A percentile compares a stretch with the other conserved stretches of the same genome.
Conservation (phyloP, 2,797 vertebrate species). For the Manis crassicaudata region DNA sequence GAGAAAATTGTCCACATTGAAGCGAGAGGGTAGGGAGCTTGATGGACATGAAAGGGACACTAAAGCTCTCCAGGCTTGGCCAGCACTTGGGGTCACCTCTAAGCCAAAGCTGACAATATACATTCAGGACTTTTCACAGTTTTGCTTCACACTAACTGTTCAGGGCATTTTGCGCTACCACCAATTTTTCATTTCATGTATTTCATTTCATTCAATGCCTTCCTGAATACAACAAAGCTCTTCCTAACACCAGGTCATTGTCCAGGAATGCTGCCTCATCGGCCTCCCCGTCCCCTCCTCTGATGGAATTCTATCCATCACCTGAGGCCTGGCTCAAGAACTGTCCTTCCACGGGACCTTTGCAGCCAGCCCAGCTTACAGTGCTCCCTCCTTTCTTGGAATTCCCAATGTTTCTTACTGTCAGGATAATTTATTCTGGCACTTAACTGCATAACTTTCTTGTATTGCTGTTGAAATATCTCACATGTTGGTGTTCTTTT, state of each 20-base stretch:
- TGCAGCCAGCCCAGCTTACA: neutral
- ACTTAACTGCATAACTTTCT: neutral
- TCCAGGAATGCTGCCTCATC: neutral
- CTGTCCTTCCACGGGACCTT: neutral
- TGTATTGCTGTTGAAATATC: constrained; percentile 6
- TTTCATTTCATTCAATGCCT: neutral
- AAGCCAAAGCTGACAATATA: neutral
- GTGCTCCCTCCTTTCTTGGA: neutral
- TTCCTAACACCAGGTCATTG: neutral
- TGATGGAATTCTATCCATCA: neutral
- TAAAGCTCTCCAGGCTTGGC: neutral
- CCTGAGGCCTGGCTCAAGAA: neutral
- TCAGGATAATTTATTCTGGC: constrained; percentile 13
- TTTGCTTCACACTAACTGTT: neutral
- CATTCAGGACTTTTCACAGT: neutral
- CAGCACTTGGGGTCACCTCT: neutral
- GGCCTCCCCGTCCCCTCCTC: neutral
- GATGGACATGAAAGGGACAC: neutral
- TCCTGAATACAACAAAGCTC: neutral
- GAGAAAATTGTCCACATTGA: neutral
- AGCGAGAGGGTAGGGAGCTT: neutral
- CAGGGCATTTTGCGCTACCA: neutral
- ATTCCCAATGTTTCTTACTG: constrained; percentile 5
- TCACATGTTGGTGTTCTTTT: neutral
- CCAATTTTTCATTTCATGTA: neutral